Base-by-base conservation (phyloP, 1,140 invertebrate species). In the Hetaerina americana region DNA sequence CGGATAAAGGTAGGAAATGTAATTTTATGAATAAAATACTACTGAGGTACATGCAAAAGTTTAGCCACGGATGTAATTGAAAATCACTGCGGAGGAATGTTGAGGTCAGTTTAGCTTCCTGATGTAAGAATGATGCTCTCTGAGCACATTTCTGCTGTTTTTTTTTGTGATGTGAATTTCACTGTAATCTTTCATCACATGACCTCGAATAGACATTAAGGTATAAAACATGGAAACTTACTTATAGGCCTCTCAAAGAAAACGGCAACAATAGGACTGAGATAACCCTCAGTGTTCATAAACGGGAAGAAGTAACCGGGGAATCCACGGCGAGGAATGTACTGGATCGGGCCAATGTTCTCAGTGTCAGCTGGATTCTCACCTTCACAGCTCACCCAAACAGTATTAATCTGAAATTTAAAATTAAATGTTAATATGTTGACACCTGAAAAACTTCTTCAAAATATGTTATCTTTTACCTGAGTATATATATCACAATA, bases 281-380 rank as follows among this genome's bases (percentile, higher is more conserved):
- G 84, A 79, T 96, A 96, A 24, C 92, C 92, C 67, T 88, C 86
- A 76, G 87, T 86, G 79, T 93, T 92, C 80, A 81, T 84, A 83
- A 90, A 93, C n/a, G 91, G 91, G 81, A 92, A 92, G 80, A 87
- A 93, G 78, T 85, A 91, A 12, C 86, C 85, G 27, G 89, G 89
- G 80, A 93, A 93, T 71, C 90, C 90, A 73, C 88, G 87, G 66
- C 86, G 83, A 28, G 92, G 93, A 77, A 89, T 87, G 82, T 93
- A 95, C 73, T 89, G 85, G 76, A 95, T 87, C 0, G 90, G 85
- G 27, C 93, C 93, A 77, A 95, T 92, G 82, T 95, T 94, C 80
- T 96, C 94, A 74, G 89, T 85, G 79, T 96, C 94, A 57, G 92
- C 92, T 8, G 92, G 90, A 82, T 94, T 94, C 84, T 95, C 92